These are phyloP conservation scores for Leptoclinus maculatus DNA, from an alignment of 2,797 vertebrate genomes.

Conservation along the genomic window DNA sequence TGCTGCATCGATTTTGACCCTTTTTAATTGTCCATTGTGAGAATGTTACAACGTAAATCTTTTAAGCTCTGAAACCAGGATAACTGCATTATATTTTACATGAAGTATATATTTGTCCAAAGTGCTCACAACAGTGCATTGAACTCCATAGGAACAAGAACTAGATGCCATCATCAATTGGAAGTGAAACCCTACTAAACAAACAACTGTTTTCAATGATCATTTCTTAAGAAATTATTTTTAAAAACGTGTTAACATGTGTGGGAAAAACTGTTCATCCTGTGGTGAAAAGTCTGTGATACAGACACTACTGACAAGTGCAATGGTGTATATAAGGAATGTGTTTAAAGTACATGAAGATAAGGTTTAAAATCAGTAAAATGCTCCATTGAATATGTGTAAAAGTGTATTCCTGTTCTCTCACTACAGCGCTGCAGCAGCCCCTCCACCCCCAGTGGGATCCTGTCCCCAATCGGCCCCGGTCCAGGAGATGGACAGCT, in stretches of 20 bases:
- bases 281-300: not conserved
- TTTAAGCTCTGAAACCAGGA: too few species aligned
- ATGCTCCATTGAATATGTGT: not conserved
- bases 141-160: not conserved
- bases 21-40: too few species aligned
- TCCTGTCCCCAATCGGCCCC: constrained; percentile 87
- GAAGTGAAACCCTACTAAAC: not conserved
- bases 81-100: not conserved
- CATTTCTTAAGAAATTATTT: not conserved
- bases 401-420: constrained; percentile 16
- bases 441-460: constrained; percentile 93
- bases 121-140: not conserved
- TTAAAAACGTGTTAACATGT: not conserved
- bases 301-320: constrained; percentile 22
- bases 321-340: not conserved
- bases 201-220: not conserved
- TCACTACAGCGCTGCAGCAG: constrained; percentile 89
- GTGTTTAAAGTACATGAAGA: constrained; percentile 13
- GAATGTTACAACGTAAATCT: too few species aligned
- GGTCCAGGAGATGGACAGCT: constrained; percentile 81
- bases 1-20: not conserved
- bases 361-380: constrained; percentile 28
- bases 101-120: not conserved
- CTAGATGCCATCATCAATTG: not conserved
- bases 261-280: not conserved